These are phyloP conservation scores for Thyatira batis DNA, from an alignment of 2,888 invertebrate species.

Conservation along the genomic window DNA sequence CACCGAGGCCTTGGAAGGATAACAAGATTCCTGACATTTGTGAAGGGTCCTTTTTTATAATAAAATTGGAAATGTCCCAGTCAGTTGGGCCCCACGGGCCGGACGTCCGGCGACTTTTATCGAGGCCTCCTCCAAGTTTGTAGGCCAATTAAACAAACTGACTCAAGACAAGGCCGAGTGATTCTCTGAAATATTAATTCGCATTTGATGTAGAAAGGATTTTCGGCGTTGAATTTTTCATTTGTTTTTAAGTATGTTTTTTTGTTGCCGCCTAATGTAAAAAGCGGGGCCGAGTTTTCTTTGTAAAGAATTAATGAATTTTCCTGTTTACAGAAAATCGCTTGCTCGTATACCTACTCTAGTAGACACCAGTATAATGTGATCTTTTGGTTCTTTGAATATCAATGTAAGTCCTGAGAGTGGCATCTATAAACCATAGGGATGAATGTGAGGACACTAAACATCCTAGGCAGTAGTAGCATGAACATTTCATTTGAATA, in stretches of 20 bases:
- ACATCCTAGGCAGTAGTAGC: too few species aligned
- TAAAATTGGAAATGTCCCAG: constrained; percentile 47
- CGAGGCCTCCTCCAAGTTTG: constrained; percentile 45
- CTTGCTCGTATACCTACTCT: too few species aligned
- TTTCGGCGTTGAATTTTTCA: background rate
- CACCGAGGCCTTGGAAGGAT: constrained; percentile 24
- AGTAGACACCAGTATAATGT: too few species aligned
- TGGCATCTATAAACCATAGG: too few species aligned
- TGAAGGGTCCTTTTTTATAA: constrained; percentile 44
- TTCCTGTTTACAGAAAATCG: background rate
- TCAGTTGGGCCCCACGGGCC: constrained; percentile 29
- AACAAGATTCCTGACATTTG: constrained; percentile 49
- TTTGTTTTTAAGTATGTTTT: constrained; percentile 16
- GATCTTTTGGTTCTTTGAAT: too few species aligned
- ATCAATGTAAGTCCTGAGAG: too few species aligned
- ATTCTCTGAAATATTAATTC: constrained; percentile 35
- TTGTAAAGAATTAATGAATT: constrained; percentile 1
- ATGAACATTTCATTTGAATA: too few species aligned
- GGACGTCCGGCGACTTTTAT: constrained; percentile 58
- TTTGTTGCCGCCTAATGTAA: constrained; percentile 5
- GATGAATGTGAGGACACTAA: too few species aligned
- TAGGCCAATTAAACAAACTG: constrained; percentile 58
- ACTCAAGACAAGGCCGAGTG: constrained; percentile 19
- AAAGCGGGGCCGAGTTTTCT: background rate
- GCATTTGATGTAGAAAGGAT: constrained; percentile 22